Evolutionary conservation across 2,888 invertebrate genomes (phyloP).

Genomic region (Deroplatys truncata): DNA sequence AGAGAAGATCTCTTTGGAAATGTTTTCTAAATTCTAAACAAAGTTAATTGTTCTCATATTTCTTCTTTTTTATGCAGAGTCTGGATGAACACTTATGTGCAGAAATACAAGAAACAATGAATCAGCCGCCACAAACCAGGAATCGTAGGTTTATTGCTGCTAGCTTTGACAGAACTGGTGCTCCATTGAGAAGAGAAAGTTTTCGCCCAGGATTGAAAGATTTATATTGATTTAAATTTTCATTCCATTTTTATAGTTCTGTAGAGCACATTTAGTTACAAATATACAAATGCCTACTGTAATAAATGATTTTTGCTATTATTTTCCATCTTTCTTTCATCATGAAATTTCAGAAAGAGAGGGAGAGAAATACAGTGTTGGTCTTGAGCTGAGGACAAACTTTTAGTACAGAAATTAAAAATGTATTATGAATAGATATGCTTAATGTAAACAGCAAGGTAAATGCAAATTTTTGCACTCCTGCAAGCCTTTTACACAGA

Average conservation of each 20-base stretch:
- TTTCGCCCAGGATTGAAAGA: conserved; percentile 13
- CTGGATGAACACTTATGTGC: conserved; percentile 44
- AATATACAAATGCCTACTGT: not conserved
- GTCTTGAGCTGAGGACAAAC: no score
- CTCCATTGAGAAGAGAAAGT: not conserved
- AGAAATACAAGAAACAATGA: conserved; percentile 36
- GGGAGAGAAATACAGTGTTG: no score
- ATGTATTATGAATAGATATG: no score
- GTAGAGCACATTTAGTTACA: not conserved
- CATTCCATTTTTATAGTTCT: not conserved
- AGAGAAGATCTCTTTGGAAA: no score
- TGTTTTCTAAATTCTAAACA: no score
- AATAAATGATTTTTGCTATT: not conserved
- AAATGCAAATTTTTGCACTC: no score
- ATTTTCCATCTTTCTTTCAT: not conserved
- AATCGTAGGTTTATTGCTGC: conserved; percentile 20
- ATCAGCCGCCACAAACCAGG: not conserved
- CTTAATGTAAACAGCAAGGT: no score
- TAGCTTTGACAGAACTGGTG: conserved; percentile 15
- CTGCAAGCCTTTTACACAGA: no score
- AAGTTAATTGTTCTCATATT: no score
- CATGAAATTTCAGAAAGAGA: no score
- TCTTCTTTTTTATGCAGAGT: conserved; percentile 37
- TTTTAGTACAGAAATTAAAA: no score
- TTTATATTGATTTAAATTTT: not conserved